phyloP scores from a whole-genome alignment of 1,140 invertebrate species.

The Maniola jurtina region DNA sequence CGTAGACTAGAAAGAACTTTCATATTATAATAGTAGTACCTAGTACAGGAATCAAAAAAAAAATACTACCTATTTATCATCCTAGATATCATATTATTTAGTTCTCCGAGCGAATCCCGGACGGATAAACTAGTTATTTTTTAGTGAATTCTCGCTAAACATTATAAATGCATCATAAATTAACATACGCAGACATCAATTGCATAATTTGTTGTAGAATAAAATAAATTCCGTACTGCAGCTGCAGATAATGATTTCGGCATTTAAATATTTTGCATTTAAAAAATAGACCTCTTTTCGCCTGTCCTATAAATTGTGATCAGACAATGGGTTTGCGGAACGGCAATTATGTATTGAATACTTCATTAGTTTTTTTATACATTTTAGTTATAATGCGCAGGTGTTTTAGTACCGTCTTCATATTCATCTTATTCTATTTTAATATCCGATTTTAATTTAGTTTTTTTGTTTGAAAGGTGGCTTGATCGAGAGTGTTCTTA shows the following conservation, averaged over 20 bases:
- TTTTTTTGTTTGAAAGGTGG: too few relatives aligned
- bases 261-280: slow-evolving; percentile 18
- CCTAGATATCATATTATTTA: too few relatives aligned
- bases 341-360: slow-evolving; percentile 25
- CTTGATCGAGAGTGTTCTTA: too few relatives aligned
- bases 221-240: slow-evolving; percentile 24
- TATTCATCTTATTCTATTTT: too few relatives aligned
- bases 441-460: too few relatives aligned
- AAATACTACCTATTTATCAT: too few relatives aligned
- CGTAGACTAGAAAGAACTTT: too few relatives aligned
- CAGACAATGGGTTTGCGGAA: slow-evolving; percentile 20
- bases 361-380: slow-evolving; percentile 21
- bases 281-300: slow-evolving; percentile 17
- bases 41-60: too few relatives aligned
- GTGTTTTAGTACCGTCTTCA: slow-evolving; percentile 24
- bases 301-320: slow-evolving; percentile 20
- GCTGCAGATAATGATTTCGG: slow-evolving; percentile 20
- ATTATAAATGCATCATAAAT: background rate
- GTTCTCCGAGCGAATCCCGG: too few relatives aligned
- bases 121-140: too few relatives aligned
- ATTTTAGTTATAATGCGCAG: slow-evolving; percentile 20
- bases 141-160: too few relatives aligned
- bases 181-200: slow-evolving; percentile 15
- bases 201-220: slow-evolving; percentile 22
- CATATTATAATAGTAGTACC: too few relatives aligned